Base-by-base conservation (phyloP, 2,797 vertebrate species). In the Acrocephalus scirpaceus region DNA sequence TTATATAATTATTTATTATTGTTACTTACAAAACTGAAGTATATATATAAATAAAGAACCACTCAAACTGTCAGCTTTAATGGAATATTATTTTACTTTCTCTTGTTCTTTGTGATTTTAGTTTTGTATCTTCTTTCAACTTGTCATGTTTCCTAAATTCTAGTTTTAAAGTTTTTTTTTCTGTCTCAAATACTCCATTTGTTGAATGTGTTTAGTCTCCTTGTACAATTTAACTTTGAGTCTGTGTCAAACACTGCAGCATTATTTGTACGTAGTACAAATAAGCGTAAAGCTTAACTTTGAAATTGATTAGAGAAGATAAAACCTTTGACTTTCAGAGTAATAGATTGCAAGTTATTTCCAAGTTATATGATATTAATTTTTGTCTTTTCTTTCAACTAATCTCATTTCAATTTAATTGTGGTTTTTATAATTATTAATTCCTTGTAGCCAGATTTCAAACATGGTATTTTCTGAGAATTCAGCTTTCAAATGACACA, bases 351-450 rank as follows among this genome's bases (percentile, higher is more conserved):
- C 25, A 76, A 81, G 29, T 32, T 74, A 53, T 79, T 78, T 91
- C 40, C 15, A 57, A 60, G 14, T 71, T 66, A 16, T 15, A 11
- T 30, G 20, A 27, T 67, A 60, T 7, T 13, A 40, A 54, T 62
- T 53, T 25, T 92, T 86, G n/a, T 16, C 22, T 82, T 83, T 95
- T 92, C 42, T 90, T 95, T 93, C 26, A 82, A 18, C 25, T 80
- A 61, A 64, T 70, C 27, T 91, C 2, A 57, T 74, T 88, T 92
- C 9, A 44, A 8, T 77, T 90, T 91, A 18, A n/a, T 74, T 57
- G 13, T n/a, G 2, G 3, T 67, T 79, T 80, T 58, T 48, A 12
- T 81, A 42, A 45, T 88, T 81, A 57, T 44, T 75, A 69, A 14
- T 93, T 86, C 45, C 26, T 79, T 76, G 56, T 54, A 93, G 48